Percentiles rank a stretch among this genome's conserved stretches.
phyloP scores from a whole-genome alignment of 2,797 vertebrate genomes.

The Perodicticus potto region DNA sequence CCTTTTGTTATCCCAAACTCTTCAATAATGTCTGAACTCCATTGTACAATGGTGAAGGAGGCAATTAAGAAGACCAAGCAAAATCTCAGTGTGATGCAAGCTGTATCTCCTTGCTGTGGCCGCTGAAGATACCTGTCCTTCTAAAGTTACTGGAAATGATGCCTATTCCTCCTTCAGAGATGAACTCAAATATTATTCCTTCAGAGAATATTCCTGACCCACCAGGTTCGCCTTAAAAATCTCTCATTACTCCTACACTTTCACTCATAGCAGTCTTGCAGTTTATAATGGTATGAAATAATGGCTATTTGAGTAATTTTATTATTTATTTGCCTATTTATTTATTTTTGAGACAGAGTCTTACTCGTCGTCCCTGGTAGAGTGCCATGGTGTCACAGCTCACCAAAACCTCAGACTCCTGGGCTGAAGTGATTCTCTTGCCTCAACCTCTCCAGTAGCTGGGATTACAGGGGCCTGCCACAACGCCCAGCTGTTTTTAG shows the following conservation, averaged over 20 bases:
- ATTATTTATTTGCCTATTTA: too few relatives aligned
- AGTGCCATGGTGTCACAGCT: too few relatives aligned
- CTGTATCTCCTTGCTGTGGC: background rate
- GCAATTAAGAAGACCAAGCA: background rate
- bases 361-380: too few relatives aligned
- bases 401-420: too few relatives aligned
- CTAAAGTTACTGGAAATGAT: background rate
- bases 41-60: background rate
- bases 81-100: background rate
- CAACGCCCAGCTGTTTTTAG: too few relatives aligned
- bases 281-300: background rate
- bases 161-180: background rate
- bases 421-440: too few relatives aligned
- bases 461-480: too few relatives aligned
- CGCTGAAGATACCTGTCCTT: background rate
- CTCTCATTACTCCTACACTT: background rate
- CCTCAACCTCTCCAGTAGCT: too few relatives aligned
- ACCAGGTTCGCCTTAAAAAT: background rate
- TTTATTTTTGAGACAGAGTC: too few relatives aligned
- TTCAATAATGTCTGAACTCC: background rate
- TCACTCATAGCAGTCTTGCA: background rate
- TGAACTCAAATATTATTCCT: background rate
- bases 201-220: background rate
- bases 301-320: background rate
- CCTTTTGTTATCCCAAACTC: background rate